phyloP scores from a whole-genome alignment of 1,140 invertebrate species.

The Rhopalosiphum maidis region DNA sequence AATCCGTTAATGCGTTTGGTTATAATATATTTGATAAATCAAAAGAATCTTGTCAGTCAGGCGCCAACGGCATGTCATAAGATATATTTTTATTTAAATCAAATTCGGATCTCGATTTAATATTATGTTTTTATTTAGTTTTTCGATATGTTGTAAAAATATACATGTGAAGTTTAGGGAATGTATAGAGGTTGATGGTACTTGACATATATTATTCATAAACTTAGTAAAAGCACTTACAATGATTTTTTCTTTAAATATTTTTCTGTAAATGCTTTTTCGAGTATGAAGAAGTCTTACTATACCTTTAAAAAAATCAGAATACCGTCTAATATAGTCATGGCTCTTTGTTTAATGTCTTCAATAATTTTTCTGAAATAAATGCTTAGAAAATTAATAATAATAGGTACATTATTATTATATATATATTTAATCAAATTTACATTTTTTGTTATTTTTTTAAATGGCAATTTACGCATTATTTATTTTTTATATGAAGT shows the following conservation, averaged over 20 bases:
- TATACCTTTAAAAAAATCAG: background rate
- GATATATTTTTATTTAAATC: slow-evolving; percentile 29
- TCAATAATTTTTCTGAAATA: background rate
- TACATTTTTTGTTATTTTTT: background rate
- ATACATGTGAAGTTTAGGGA: background rate
- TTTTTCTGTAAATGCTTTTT: background rate
- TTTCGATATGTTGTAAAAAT: background rate
- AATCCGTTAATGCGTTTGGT: background rate
- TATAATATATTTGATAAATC: background rate
- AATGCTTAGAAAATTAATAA: background rate
- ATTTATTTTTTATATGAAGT: background rate
- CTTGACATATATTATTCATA: background rate
- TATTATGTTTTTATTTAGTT: background rate
- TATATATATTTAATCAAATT: background rate
- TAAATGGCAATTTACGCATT: background rate
- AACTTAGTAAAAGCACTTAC: background rate
- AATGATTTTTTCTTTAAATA: background rate
- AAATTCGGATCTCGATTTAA: background rate
- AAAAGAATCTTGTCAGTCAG: background rate
- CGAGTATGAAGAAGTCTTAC: background rate
- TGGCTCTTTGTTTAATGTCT: background rate
- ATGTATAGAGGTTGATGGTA: too few relatives aligned
- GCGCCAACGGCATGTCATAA: background rate
- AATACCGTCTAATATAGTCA: background rate
- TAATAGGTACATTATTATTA: background rate